These are phyloP conservation scores for Catharus minimus DNA, from an alignment of 2,113 vertebrate genomes.

Conservation along the genomic window DNA sequence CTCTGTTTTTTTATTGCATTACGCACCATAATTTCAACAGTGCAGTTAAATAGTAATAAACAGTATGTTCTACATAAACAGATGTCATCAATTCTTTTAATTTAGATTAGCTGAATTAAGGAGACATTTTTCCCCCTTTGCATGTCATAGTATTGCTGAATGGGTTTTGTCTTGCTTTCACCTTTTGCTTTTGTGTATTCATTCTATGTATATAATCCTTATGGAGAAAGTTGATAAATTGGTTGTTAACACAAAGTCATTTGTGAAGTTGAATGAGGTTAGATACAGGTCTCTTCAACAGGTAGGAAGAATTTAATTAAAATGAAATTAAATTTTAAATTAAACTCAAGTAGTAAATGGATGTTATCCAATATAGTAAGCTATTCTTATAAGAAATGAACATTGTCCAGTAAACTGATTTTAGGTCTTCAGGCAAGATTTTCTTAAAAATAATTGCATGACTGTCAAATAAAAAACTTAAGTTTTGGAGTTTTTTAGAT, in stretches of 20 bases:
- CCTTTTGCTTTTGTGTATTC: constrained; percentile 10
- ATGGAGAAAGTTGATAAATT: constrained; percentile 5
- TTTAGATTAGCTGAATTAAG: neutral
- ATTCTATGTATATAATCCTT: neutral
- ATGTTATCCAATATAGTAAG: constrained; percentile 8
- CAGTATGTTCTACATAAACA: neutral
- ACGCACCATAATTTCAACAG: neutral
- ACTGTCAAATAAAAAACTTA: neutral
- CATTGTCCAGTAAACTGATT: constrained; percentile 30
- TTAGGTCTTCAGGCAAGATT: constrained; percentile 27
- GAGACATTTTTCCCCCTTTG: neutral
- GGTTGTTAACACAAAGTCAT: constrained; percentile 26
- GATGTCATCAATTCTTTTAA: neutral
- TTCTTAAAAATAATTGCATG: constrained; percentile 6
- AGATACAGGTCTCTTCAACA: constrained; percentile 21
- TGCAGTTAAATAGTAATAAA: neutral
- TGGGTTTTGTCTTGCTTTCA: neutral
- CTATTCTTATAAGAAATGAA: constrained; percentile 34
- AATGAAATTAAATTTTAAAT: constrained; percentile 51
- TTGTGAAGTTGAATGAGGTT: constrained; percentile 27
- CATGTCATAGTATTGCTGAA: neutral
- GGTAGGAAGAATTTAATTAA: constrained; percentile 52
- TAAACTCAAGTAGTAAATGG: constrained; percentile 43
- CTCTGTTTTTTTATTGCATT: neutral
- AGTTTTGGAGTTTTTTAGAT: neutral